Conservation (phyloP, 2,113 vertebrate genomes). For the Uropsilus gracilis region DNA sequence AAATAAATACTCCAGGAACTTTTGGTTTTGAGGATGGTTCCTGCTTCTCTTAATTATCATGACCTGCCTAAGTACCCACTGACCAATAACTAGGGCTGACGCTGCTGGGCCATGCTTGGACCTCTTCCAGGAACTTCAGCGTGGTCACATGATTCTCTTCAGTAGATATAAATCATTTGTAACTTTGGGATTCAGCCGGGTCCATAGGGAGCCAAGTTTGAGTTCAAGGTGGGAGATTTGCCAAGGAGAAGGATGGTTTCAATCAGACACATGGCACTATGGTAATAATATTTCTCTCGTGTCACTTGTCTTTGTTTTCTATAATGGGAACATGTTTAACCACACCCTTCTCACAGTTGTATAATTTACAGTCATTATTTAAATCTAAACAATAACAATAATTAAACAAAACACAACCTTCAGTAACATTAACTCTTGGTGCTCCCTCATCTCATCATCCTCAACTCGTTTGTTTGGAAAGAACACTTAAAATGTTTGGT, state of each 20-base stretch:
- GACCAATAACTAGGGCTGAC: neutral
- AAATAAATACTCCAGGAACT: neutral
- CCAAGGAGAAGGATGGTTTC: neutral
- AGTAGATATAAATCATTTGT: neutral
- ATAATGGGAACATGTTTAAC: neutral
- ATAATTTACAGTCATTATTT: neutral
- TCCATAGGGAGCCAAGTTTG: neutral
- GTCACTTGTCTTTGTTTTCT: neutral
- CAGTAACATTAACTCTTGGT: neutral
- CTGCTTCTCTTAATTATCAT: neutral
- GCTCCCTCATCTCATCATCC: neutral
- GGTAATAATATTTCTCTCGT: neutral
- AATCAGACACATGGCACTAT: neutral
- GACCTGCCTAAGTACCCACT: neutral
- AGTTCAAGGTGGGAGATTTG: neutral
- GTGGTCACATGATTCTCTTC: neutral
- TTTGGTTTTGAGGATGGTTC: neutral
- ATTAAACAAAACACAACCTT: neutral
- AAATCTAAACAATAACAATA: neutral
- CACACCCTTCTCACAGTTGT: neutral
- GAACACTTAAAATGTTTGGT: neutral
- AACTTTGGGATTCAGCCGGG: neutral
- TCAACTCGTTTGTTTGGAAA: neutral
- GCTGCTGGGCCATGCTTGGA: neutral
- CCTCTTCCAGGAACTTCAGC: neutral